A percentile compares a stretch with the other conserved stretches of the same genome.
phyloP scores from a whole-genome alignment of 1,140 invertebrate species.

The Aphaenogaster ashmeadi region DNA sequence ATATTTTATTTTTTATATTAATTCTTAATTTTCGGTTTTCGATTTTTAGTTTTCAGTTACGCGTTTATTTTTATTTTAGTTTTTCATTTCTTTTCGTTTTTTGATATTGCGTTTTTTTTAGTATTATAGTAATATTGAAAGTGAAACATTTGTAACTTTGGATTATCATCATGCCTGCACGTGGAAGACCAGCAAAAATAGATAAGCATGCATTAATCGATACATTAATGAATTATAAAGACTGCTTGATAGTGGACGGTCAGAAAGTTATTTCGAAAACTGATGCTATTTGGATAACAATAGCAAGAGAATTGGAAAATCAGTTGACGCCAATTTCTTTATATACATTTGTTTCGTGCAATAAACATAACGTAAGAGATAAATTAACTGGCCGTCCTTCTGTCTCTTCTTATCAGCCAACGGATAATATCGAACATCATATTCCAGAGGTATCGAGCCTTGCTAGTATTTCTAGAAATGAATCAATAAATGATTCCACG shows the following conservation, averaged over 20 bases:
- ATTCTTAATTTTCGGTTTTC: too few relatives aligned
- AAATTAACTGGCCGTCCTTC: not conserved
- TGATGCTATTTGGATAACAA: constrained; percentile 1
- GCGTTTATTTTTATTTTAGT: too few relatives aligned
- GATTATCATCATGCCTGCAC: not conserved
- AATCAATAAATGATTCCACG: not conserved
- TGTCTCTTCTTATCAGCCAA: not conserved
- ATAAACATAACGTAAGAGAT: not conserved
- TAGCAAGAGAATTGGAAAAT: constrained; percentile 1
- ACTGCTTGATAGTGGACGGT: not conserved
- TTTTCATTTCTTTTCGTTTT: too few relatives aligned
- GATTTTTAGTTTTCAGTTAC: too few relatives aligned
- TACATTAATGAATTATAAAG: not conserved
- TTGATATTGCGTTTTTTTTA: too few relatives aligned
- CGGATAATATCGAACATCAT: not conserved
- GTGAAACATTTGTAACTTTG: not conserved
- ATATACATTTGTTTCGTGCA: constrained; percentile 1
- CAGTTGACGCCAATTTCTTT: not conserved
- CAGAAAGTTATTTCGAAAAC: not conserved
- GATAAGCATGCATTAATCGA: not conserved
- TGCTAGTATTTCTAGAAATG: not conserved
- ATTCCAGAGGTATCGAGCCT: not conserved
- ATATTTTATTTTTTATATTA: too few relatives aligned
- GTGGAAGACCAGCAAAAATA: not conserved
- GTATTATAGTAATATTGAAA: too few relatives aligned